Conservation (phyloP, 2,888 invertebrate species). For the Thymelicus lineola region DNA sequence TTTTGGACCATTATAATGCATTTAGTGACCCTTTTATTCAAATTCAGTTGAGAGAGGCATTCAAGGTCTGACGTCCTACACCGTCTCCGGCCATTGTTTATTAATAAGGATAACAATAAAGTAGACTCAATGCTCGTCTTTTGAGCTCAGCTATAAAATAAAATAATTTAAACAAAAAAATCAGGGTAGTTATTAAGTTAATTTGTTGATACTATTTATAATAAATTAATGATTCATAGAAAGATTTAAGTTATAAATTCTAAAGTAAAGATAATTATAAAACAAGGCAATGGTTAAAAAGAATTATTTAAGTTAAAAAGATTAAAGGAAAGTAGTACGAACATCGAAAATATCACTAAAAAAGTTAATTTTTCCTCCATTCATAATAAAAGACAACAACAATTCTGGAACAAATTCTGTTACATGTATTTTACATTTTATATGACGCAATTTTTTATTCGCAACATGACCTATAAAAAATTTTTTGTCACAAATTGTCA, state of each 20-base stretch:
- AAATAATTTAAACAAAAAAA: background rate
- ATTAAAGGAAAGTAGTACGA: too few relatives aligned
- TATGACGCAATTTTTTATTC: background rate
- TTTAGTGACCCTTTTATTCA: conserved; percentile 37
- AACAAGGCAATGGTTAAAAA: too few relatives aligned
- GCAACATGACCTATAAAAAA: background rate
- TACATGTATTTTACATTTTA: background rate
- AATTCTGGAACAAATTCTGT: too few relatives aligned
- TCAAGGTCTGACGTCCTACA: conserved; percentile 21
- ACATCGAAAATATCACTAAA: too few relatives aligned
- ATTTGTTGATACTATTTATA: too few relatives aligned
- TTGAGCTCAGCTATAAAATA: background rate
- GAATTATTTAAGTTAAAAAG: too few relatives aligned
- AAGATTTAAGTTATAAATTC: too few relatives aligned
- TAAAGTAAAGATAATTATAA: too few relatives aligned
- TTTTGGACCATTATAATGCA: conserved; percentile 31
- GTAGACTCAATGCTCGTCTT: conserved; percentile 13
- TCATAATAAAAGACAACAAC: background rate
- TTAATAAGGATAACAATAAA: conserved; percentile 26
- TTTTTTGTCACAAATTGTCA: background rate
- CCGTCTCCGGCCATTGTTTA: conserved; percentile 33
- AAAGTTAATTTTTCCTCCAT: too few relatives aligned
- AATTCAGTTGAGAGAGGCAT: conserved; percentile 33
- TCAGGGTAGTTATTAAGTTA: background rate
- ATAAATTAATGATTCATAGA: too few relatives aligned